Conservation (phyloP, 2,888 invertebrate species). For the Eilema caniola region DNA sequence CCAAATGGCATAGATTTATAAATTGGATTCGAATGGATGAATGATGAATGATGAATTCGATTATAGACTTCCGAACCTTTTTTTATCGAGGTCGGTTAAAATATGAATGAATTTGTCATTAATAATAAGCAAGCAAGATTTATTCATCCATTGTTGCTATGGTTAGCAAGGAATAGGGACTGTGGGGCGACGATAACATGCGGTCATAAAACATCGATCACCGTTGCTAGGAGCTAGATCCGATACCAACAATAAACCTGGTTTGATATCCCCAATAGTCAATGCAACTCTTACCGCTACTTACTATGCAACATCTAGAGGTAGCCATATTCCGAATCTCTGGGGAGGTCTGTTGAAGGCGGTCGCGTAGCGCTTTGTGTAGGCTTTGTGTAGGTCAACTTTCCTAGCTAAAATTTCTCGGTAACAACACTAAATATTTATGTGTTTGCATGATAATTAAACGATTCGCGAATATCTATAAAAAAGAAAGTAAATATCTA, state of each 20-base stretch:
- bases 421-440: constrained; percentile 24
- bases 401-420: constrained; percentile 37
- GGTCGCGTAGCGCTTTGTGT: constrained; percentile 25
- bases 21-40: not conserved
- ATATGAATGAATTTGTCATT: not conserved
- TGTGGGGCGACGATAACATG: constrained; percentile 51
- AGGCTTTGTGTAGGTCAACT: constrained; percentile 43
- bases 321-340: constrained; percentile 43
- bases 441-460: constrained; percentile 27
- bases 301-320: constrained; percentile 42
- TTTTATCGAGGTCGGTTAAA: not conserved
- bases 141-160: constrained; percentile 24
- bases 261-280: constrained; percentile 72
- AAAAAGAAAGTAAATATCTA: constrained; percentile 43
- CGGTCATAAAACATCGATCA: constrained; percentile 64
- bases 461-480: constrained; percentile 30
- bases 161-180: constrained; percentile 16
- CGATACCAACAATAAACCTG: constrained; percentile 69
- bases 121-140: constrained; percentile 14
- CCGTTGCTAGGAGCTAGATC: constrained; percentile 67
- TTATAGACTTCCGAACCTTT: not conserved
- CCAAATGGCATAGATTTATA: not conserved
- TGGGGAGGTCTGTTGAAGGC: constrained; percentile 45
- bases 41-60: not conserved
- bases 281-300: constrained; percentile 57